Evolutionary conservation across 1,140 invertebrate genomes (phyloP), one percentile per base, ranked within the genome.

Genomic region (Drosophila auraria): DNA sequence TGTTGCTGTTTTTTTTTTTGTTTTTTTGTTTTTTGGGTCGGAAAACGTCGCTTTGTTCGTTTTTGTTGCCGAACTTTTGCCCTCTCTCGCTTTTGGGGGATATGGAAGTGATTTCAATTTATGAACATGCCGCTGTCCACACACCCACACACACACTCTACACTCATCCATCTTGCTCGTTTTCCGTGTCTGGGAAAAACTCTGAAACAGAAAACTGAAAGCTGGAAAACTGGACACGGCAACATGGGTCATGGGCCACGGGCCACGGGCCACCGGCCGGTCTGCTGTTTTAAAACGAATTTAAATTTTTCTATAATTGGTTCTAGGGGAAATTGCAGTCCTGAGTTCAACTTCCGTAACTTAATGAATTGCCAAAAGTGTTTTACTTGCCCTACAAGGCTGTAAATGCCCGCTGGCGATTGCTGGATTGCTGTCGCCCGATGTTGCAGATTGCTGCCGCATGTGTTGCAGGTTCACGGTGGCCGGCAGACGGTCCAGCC

Each of bases 241-340:
- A 38, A 56, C 53, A 56, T 56, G 53, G 53, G 53, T 56, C 53
- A 56, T 17, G 73, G 54, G 54, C 36, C 62, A 57, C 33, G 33
- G 54, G 20, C 53, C 12, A 53, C 12, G 49, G 49, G 3, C 25
- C 14, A 30, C 9, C 17, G 40, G 59, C 66, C 38, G 80, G 83
- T 81, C 76, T 86, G 87, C 72, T 66, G 73, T 86, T 78, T 91
- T 90, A 90, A 91, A 91, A 89, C 84, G 87, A 92, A 92, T 93
- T 93, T 92, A 92, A 93, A 91, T 90, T 92, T 92, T 92, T 92
- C 91, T 92, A 83, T 93, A 93, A 93, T 93, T 93, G 91, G 83
- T 92, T 92, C 86, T 92, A 92, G 90, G 92, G 92, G 92, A 93
- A 93, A 93, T 93, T 93, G 89, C 92, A 92, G 92, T 93, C 92